These are phyloP conservation scores for Chionis minor DNA, from an alignment of 2,113 vertebrate genomes.

Conservation along the genomic window DNA sequence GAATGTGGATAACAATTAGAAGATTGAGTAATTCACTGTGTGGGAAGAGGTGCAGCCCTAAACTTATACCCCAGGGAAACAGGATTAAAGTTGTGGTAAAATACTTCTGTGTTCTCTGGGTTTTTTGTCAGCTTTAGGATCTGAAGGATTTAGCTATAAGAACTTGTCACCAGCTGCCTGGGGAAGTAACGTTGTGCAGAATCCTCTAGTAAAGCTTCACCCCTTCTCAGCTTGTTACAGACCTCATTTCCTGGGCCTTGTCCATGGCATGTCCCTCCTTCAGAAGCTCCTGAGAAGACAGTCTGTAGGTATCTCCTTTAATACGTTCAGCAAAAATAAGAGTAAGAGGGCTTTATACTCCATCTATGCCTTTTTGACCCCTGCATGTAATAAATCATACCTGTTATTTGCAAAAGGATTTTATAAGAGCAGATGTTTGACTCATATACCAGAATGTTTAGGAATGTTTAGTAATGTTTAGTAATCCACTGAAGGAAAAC, in stretches of 20 bases:
- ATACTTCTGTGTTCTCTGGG: background rate
- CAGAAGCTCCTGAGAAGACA: background rate
- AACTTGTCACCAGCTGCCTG: background rate
- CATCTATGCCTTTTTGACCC: background rate
- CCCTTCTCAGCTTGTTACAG: background rate
- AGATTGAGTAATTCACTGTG: background rate
- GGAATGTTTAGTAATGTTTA: background rate
- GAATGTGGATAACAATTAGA: background rate
- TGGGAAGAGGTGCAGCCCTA: background rate
- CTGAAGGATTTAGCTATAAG: background rate
- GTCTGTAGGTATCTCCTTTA: background rate
- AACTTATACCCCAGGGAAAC: background rate
- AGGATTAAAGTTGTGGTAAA: background rate
- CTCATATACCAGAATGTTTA: background rate
- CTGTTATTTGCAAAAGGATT: background rate
- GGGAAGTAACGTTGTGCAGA: background rate
- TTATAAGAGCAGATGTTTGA: background rate
- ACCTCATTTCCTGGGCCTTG: background rate
- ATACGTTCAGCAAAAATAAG: background rate
- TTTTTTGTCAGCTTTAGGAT: background rate
- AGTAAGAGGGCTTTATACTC: background rate
- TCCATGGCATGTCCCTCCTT: fast-evolving
- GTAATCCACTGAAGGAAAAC: background rate
- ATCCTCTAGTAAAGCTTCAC: background rate
- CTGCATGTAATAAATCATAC: background rate